Conservation (phyloP, 2,888 invertebrate genomes). For the Heliconius ismenius region DNA sequence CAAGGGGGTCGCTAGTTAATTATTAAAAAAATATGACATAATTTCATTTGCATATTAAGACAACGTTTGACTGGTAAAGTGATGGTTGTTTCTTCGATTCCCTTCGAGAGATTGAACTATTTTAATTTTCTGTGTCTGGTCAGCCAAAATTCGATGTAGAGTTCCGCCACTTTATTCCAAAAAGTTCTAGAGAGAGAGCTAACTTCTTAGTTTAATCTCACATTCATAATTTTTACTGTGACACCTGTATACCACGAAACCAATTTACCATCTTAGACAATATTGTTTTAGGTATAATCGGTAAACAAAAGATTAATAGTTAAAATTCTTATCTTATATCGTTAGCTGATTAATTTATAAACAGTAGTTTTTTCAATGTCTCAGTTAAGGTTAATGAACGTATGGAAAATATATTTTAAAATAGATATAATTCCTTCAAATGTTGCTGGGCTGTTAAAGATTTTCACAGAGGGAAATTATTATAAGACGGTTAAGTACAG, state of each 20-base stretch:
- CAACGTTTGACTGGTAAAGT: too few relatives aligned
- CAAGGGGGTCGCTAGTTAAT: too few relatives aligned
- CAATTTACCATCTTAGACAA: not conserved
- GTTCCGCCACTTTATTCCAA: too few relatives aligned
- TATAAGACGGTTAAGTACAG: not conserved
- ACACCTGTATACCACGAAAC: not conserved
- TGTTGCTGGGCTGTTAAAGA: too few relatives aligned
- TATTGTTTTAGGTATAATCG: not conserved
- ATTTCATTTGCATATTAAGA: too few relatives aligned
- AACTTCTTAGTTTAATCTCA: not conserved
- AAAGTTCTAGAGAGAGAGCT: too few relatives aligned
- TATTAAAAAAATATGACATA: too few relatives aligned
- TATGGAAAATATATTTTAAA: not conserved
- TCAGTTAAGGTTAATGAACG: constrained; percentile 21
- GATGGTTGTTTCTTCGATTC: too few relatives aligned
- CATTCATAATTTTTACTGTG: not conserved
- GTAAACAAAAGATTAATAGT: not conserved
- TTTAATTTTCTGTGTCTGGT: too few relatives aligned
- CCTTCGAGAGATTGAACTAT: too few relatives aligned
- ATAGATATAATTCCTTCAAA: too few relatives aligned
- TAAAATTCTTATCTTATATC: constrained; percentile 16
- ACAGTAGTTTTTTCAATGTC: constrained; percentile 24
- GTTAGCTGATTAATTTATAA: constrained; percentile 5
- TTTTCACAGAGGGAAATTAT: not conserved
- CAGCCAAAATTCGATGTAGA: too few relatives aligned